Conservation (phyloP, 2,888 invertebrate genomes). For the Parnassius glacialis region DNA sequence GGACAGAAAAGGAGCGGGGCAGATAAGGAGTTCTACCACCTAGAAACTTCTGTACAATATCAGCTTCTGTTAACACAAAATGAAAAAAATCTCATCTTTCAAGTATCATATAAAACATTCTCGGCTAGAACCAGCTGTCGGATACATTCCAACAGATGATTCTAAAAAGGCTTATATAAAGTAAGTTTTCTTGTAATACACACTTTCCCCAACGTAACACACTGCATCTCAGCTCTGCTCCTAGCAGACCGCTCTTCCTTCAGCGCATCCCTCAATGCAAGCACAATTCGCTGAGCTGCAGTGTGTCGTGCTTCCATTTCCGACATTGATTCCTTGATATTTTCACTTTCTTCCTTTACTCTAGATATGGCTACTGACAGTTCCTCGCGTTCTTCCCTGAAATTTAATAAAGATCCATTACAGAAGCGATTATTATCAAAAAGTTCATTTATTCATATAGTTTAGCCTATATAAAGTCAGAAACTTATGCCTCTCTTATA, state of each 20-base stretch:
- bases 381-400: conserved; percentile 60
- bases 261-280: conserved; percentile 60
- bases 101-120: too few species aligned
- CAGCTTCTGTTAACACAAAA: neutral
- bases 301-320: conserved; percentile 48
- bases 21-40: too few species aligned
- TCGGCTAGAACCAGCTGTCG: too few species aligned
- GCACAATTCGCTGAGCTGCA: conserved; percentile 55
- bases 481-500: too few species aligned
- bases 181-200: neutral
- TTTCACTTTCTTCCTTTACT: conserved; percentile 48
- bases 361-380: conserved; percentile 44
- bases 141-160: too few species aligned
- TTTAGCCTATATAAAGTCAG: too few species aligned
- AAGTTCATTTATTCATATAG: too few species aligned
- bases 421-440: too few species aligned
- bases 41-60: too few species aligned
- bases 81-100: neutral
- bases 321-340: conserved; percentile 44
- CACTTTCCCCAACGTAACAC: conserved; percentile 51
- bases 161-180: too few species aligned
- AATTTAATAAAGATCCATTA: conserved; percentile 4
- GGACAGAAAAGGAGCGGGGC: too few species aligned
- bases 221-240: conserved; percentile 52
- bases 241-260: conserved; percentile 57